phyloP scores from a whole-genome alignment of 2,113 vertebrate genomes.

The Phalacrocorax brasilianus region DNA sequence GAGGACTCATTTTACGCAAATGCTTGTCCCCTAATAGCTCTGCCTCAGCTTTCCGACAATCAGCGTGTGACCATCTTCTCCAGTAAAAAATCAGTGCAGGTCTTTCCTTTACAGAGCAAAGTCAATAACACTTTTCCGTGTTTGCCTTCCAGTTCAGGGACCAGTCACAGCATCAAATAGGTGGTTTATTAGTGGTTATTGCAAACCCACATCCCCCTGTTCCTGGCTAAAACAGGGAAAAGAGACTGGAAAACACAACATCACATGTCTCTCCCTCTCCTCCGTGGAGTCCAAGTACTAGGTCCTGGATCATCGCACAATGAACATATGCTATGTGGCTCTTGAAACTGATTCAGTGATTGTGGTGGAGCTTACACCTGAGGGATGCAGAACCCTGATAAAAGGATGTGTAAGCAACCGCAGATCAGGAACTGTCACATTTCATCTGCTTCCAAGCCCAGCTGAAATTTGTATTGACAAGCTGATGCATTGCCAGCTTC shows the following conservation, averaged over 20 bases:
- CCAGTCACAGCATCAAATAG: not conserved
- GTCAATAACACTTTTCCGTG: not conserved
- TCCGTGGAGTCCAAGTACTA: not conserved
- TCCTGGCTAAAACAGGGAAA: not conserved
- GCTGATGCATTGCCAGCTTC: not conserved
- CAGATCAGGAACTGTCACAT: not conserved
- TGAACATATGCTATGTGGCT: not conserved
- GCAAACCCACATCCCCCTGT: not conserved
- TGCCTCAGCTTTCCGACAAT: not conserved
- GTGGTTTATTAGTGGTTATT: not conserved
- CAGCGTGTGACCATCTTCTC: not conserved
- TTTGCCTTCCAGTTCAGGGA: not conserved
- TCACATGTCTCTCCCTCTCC: not conserved
- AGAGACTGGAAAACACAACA: not conserved
- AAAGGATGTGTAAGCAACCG: not conserved
- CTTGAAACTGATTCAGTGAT: not conserved
- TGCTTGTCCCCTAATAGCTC: not conserved
- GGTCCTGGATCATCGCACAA: not conserved
- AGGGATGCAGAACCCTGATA: not conserved
- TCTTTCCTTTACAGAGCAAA: not conserved
- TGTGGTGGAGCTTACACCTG: not conserved
- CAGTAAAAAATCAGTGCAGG: not conserved
- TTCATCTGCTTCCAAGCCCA: not conserved
- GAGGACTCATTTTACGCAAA: constrained; percentile 26
- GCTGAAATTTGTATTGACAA: not conserved